Conservation (phyloP, 2,113 vertebrate species). For the Girardinichthys multiradiatus region DNA sequence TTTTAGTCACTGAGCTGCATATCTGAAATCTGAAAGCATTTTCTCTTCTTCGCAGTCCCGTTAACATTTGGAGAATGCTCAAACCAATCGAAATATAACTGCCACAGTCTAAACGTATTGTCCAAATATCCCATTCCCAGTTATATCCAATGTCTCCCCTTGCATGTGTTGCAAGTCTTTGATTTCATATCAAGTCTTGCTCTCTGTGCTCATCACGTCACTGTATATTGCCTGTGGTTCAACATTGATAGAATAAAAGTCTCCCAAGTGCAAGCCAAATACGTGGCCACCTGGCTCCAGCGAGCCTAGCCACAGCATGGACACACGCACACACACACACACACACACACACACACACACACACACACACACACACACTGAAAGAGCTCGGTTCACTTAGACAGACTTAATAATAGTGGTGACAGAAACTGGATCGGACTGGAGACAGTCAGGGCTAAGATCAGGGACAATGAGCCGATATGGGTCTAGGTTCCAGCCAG, state of each 20-base stretch:
- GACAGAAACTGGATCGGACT: constrained; percentile 57
- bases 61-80: constrained; percentile 33
- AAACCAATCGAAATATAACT: constrained; percentile 29
- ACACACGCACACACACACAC: constrained; percentile 22
- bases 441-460: constrained; percentile 50
- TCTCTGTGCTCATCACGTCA: constrained; percentile 49
- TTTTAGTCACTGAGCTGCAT: neutral
- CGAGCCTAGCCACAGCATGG: constrained; percentile 47
- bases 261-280: constrained; percentile 56
- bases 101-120: constrained; percentile 15
- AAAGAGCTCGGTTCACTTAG: constrained; percentile 67
- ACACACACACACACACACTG: constrained; percentile 37
- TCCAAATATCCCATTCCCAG: constrained; percentile 43
- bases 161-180: constrained; percentile 35
- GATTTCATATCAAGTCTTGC: constrained; percentile 24
- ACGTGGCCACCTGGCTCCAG: constrained; percentile 72
- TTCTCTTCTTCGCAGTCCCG: constrained; percentile 14
- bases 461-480: constrained; percentile 49
- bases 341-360: constrained; percentile 34
- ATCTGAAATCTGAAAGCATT: constrained; percentile 13
- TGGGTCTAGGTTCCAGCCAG: constrained; percentile 56
- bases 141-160: constrained; percentile 35
- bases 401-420: constrained; percentile 61
- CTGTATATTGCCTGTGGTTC: constrained; percentile 58
- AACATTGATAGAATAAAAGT: constrained; percentile 45